A percentile compares a stretch with the other conserved stretches of the same genome.
These are phyloP conservation scores for Anguilla marmorata DNA, from an alignment of 2,797 vertebrate genomes.

Conservation along the genomic window DNA sequence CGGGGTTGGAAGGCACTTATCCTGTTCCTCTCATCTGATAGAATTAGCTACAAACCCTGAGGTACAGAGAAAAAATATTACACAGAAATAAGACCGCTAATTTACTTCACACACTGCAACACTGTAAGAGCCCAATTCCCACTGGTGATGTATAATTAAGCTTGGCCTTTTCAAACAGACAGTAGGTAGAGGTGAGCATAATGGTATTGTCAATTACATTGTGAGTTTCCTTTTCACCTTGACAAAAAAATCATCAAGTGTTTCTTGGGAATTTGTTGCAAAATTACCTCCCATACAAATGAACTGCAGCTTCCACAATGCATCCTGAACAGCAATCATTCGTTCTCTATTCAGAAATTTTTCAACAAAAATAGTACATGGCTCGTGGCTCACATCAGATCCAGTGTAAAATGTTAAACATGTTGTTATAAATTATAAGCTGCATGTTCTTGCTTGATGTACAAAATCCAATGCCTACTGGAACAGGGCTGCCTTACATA, in stretches of 20 bases:
- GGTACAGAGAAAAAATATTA: constrained; percentile 50
- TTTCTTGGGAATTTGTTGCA: background rate
- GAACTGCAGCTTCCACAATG: background rate
- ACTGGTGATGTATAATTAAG: constrained; percentile 53
- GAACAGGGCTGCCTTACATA: background rate
- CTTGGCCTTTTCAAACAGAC: constrained; percentile 44
- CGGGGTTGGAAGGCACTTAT: constrained; percentile 59
- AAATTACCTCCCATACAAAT: background rate
- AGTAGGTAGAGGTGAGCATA: constrained; percentile 12
- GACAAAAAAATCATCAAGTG: background rate
- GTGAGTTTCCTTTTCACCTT: constrained; percentile 15
- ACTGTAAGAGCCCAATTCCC: constrained; percentile 37
- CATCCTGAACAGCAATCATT: background rate
- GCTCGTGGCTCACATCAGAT: background rate
- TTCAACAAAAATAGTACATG: background rate
- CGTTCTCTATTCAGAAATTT: background rate
- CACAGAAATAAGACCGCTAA: constrained; percentile 43
- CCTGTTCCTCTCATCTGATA: constrained; percentile 55
- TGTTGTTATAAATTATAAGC: background rate
- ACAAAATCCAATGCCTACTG: background rate
- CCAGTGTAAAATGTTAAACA: background rate
- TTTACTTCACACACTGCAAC: constrained; percentile 31
- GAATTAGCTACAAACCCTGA: constrained; percentile 59
- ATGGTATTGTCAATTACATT: constrained; percentile 9
- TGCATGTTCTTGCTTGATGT: background rate